Conservation (phyloP, 2,888 invertebrate species). For the Pyrochroa serraticornis region DNA sequence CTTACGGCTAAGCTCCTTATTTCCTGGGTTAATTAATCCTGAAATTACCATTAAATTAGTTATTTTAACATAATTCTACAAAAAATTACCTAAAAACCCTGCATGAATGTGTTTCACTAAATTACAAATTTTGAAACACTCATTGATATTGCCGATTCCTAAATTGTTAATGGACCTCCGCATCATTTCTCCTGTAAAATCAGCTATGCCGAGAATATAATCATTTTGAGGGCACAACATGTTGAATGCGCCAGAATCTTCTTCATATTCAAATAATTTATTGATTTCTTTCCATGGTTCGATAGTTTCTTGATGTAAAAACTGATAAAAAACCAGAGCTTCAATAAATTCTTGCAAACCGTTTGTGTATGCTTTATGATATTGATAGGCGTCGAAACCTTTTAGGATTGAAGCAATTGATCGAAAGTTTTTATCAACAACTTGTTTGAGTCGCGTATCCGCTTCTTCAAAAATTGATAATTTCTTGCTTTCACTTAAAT, state of each 20-base stretch:
- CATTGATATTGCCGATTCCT: slow-evolving; percentile 74
- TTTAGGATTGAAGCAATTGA: slow-evolving; percentile 77
- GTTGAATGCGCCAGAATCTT: slow-evolving; percentile 31
- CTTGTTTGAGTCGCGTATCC: slow-evolving; percentile 67
- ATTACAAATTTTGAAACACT: slow-evolving; percentile 73
- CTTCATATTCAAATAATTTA: slow-evolving; percentile 43
- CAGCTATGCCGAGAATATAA: slow-evolving; percentile 80
- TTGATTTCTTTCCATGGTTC: slow-evolving; percentile 61
- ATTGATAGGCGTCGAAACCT: slow-evolving; percentile 73
- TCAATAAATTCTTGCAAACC: slow-evolving; percentile 86
- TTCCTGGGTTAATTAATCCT: slow-evolving; percentile 59
- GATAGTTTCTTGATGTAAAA: slow-evolving; percentile 66
- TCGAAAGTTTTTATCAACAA: slow-evolving; percentile 67
- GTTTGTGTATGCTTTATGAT: slow-evolving; percentile 68
- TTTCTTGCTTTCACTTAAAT: slow-evolving; percentile 62
- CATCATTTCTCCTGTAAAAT: slow-evolving; percentile 92
- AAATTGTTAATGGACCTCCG: slow-evolving; percentile 84
- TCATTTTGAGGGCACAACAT: slow-evolving; percentile 60
- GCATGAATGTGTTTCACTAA: slow-evolving; percentile 72
- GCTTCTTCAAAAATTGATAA: slow-evolving; percentile 67
- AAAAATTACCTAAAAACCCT: slow-evolving; percentile 64
- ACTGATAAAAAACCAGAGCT: slow-evolving; percentile 79
- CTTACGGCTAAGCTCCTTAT: slow-evolving; percentile 74
- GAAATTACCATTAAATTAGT: slow-evolving; percentile 39
- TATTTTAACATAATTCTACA: not conserved